Evolutionary conservation across 2,113 vertebrate genomes (phyloP).

Genomic region (Gasterosteus aculeatus): DNA sequence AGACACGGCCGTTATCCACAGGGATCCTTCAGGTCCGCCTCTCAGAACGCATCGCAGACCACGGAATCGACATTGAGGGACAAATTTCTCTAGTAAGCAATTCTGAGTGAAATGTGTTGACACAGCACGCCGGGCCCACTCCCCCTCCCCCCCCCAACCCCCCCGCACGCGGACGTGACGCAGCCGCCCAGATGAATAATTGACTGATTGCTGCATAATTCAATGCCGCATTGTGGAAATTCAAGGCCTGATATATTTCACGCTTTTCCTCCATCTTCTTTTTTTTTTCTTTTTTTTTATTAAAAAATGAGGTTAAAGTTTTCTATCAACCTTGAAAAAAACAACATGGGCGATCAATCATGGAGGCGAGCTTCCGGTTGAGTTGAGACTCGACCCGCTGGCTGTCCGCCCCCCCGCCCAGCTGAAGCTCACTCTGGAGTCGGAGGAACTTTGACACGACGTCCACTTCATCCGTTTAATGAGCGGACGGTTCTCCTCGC

Average conservation of each 20-base stretch:
- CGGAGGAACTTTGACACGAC: constrained; percentile 59
- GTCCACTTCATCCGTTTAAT: constrained; percentile 64
- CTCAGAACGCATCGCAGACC: constrained; percentile 87
- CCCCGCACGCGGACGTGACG: constrained; percentile 85
- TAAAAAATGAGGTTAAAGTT: constrained; percentile 99
- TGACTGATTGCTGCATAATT: constrained; percentile 99
- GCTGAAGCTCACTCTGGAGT: constrained; percentile 42
- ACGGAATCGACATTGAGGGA: constrained; percentile 95
- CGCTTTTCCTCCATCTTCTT: constrained; percentile 83
- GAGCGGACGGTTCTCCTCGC: constrained; percentile 27
- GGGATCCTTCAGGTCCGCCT: constrained; percentile 83
- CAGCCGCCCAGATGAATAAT: constrained; percentile 98
- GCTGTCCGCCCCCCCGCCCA: constrained; percentile 30
- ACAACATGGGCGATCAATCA: constrained; percentile 91
- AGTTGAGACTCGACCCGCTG: constrained; percentile 61
- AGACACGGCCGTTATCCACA: constrained; percentile 29
- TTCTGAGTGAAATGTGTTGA: constrained; percentile 99
- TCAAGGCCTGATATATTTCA: constrained; percentile 99
- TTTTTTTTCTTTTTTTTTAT: constrained; percentile 70
- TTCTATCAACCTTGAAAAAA: constrained; percentile 99
- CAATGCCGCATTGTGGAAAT: constrained; percentile 98
- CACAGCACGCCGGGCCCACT: constrained; percentile 92
- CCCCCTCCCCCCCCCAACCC: constrained; percentile 92
- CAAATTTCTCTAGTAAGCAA: constrained; percentile 98
- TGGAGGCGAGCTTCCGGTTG: constrained; percentile 84